Percentiles rank a stretch among this genome's conserved stretches.
These are phyloP conservation scores for Steinernema scapterisci DNA, from an alignment of 2,888 invertebrate genomes.

Conservation along the genomic window DNA sequence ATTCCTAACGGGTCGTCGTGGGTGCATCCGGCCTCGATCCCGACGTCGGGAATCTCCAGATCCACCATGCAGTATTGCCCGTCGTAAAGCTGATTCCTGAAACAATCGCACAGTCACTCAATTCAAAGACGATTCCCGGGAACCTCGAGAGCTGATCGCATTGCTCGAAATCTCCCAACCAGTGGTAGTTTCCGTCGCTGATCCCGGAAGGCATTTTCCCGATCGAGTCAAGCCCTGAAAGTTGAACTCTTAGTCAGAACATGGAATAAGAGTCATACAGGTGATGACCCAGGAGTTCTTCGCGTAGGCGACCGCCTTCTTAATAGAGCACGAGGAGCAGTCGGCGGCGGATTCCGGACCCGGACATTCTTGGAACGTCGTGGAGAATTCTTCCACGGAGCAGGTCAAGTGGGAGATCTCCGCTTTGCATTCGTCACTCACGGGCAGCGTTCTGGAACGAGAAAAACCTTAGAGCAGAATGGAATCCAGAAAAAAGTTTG, in stretches of 20 bases:
- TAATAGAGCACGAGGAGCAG: conserved; percentile 55
- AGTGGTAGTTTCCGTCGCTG: conserved; percentile 67
- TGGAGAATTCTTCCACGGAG: conserved; percentile 49
- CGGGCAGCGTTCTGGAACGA: conserved; percentile 41
- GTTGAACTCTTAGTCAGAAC: no score
- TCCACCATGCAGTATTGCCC: conserved; percentile 64
- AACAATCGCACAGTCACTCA: conserved; percentile 34
- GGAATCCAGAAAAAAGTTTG: no score
- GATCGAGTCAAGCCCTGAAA: conserved; percentile 66
- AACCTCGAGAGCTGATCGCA: conserved; percentile 53
- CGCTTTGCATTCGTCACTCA: conserved; percentile 45
- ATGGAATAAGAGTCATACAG: no score
- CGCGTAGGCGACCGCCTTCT: conserved; percentile 44
- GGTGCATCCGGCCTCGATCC: conserved; percentile 52
- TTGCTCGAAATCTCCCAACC: conserved; percentile 68
- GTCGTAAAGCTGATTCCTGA: conserved; percentile 50
- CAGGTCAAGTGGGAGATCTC: conserved; percentile 60
- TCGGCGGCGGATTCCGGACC: conserved; percentile 37
- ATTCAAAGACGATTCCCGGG: background rate
- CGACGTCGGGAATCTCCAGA: conserved; percentile 53
- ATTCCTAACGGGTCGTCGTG: conserved; percentile 58
- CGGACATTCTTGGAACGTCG: conserved; percentile 43
- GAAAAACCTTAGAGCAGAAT: background rate
- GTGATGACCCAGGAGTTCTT: conserved; percentile 56
- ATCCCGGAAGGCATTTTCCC: conserved; percentile 67